Evolutionary conservation across 2,888 invertebrate species (phyloP).

Genomic region (Lutraria lutraria): DNA sequence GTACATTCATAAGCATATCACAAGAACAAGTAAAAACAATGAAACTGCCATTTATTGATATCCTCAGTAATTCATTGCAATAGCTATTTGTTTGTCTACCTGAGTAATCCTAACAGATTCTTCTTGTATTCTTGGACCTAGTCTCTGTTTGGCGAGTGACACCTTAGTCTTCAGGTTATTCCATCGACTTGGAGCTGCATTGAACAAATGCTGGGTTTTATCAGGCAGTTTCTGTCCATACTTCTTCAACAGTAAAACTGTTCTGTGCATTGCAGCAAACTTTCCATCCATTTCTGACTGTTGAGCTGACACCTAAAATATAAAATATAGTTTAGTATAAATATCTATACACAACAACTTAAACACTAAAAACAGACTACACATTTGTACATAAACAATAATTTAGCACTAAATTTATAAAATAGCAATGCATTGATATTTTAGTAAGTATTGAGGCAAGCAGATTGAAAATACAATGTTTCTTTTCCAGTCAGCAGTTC

Average conservation of each 20-base stretch:
- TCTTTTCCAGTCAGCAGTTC: too few species aligned
- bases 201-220: constrained; percentile 83
- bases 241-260: constrained; percentile 85
- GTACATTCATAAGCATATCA: too few species aligned
- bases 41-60: too few species aligned
- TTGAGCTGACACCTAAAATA: constrained; percentile 84
- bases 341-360: not conserved
- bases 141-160: constrained; percentile 86
- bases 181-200: constrained; percentile 85
- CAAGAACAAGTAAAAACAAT: too few species aligned
- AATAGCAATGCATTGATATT: too few species aligned
- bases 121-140: constrained; percentile 86
- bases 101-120: constrained; percentile 85
- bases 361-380: too few species aligned
- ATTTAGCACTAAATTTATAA: too few species aligned
- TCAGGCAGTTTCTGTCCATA: constrained; percentile 85
- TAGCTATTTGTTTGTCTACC: constrained; percentile 65
- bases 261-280: constrained; percentile 86
- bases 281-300: constrained; percentile 86
- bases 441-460: too few species aligned
- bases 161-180: constrained; percentile 86
- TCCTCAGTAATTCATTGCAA: too few species aligned
- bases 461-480: too few species aligned
- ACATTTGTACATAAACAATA: too few species aligned
- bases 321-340: not conserved